Percentiles rank a stretch among this genome's conserved stretches.
phyloP scores from a whole-genome alignment of 2,888 invertebrate species.

The Flabesymbios commensalis region DNA sequence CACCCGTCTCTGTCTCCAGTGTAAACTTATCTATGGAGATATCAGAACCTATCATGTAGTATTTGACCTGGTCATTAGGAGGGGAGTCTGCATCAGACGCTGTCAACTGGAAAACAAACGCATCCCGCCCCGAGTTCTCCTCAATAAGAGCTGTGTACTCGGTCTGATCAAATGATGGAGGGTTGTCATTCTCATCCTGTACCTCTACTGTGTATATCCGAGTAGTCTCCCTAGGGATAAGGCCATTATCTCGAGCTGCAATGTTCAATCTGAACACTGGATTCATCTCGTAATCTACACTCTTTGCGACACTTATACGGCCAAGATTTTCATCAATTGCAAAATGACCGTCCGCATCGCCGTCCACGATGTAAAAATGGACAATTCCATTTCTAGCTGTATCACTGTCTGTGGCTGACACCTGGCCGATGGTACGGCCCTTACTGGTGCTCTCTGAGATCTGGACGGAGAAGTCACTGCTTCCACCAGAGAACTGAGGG shows the following conservation, averaged over 20 bases:
- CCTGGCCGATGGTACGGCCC: slow-evolving; percentile 85
- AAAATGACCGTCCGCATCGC: slow-evolving; percentile 79
- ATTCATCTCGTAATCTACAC: slow-evolving; percentile 84
- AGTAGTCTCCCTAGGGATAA: slow-evolving; percentile 75
- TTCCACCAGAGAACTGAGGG: slow-evolving; percentile 70
- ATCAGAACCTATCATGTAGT: slow-evolving; percentile 73
- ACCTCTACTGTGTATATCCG: slow-evolving; percentile 83
- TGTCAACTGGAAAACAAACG: slow-evolving; percentile 67
- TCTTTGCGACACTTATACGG: slow-evolving; percentile 76
- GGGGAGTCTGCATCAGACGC: slow-evolving; percentile 87
- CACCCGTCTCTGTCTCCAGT: slow-evolving; percentile 77
- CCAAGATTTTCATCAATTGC: slow-evolving; percentile 78
- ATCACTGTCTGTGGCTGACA: slow-evolving; percentile 64
- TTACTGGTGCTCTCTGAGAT: slow-evolving; percentile 89
- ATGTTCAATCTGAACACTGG: slow-evolving; percentile 85
- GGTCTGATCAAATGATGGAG: slow-evolving; percentile 81
- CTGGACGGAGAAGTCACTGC: slow-evolving; percentile 74
- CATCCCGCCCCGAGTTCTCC: slow-evolving; percentile 80
- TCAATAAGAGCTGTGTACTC: slow-evolving; percentile 77
- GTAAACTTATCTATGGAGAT: slow-evolving; percentile 68
- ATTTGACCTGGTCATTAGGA: slow-evolving; percentile 82
- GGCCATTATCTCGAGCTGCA: slow-evolving; percentile 84
- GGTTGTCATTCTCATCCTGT: slow-evolving; percentile 86
- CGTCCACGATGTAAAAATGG: slow-evolving; percentile 84
- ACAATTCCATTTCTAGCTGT: slow-evolving; percentile 86